Evolutionary conservation across 1,140 invertebrate genomes (phyloP), one percentile per base, ranked within the genome.

Genomic region (Daktulosphaira vitifoliae): DNA sequence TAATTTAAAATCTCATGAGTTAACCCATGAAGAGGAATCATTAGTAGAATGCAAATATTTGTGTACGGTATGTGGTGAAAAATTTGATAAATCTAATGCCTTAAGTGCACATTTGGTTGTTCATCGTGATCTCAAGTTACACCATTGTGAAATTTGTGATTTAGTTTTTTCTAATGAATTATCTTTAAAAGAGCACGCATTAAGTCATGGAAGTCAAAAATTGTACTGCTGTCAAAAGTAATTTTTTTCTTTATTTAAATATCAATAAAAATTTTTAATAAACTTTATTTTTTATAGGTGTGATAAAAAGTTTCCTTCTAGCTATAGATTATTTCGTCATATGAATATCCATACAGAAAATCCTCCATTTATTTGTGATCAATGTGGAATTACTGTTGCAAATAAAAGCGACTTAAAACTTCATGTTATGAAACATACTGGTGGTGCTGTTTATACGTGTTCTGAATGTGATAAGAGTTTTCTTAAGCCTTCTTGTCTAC

Each of bases 51-150:
- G 56, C 46, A 71, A 76, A 77, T 84, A 82, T 68, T 79, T 82
- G 1, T 88, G 87, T 70, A 80, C 81, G 29, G 78, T 85, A 46
- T 89, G 86, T 72, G 84, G 80, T 0, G 82, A 83, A 52, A 82
- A 81, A 11, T 90, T 89, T 71, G 88, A 85, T 1, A 87, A 86
- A 22, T 84, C 84, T 22, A 86, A 83, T 67, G 77, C 76, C 0
- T 67, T 79, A 3, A 77, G 77, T 49, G 71, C 72, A n/a, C 76
- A 78, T 66, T 75, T 74, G 71, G 69, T 67, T 16, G 56, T 68
- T 20, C 69, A 70, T 52, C 64, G 66, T 18, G 65, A 54, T 26
- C 51, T 66, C 4, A 68, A 67, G 29, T 65, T 69, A 18, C 69
- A 66, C 42, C 50, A 68, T 13, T 72, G 70, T 64, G 64, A 65